A percentile compares a stretch with the other conserved stretches of the same genome.
These are phyloP conservation scores for Indri indri DNA, from an alignment of 2,113 vertebrate genomes.

Conservation along the genomic window DNA sequence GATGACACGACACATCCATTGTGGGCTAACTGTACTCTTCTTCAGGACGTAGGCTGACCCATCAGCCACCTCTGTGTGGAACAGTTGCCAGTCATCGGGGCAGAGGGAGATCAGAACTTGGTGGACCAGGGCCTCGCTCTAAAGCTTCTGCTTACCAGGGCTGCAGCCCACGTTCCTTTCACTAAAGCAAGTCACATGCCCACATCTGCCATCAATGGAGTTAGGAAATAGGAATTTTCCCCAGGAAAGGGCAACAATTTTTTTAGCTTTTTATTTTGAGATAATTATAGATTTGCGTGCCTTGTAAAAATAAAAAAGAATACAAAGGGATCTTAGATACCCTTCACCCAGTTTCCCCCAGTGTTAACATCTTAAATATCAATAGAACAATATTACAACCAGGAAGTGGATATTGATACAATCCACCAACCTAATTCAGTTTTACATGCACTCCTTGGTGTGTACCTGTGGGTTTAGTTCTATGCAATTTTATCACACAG, in stretches of 20 bases:
- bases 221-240: not conserved
- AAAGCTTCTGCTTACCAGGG: not conserved
- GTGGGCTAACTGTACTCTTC: not conserved
- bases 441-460: not conserved
- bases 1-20: not conserved
- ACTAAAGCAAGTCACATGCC: not conserved
- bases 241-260: not conserved
- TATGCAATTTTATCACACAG: not conserved
- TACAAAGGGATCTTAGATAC: not conserved
- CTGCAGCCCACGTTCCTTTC: not conserved
- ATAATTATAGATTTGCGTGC: not conserved
- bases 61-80: not conserved
- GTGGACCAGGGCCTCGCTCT: fast-evolving
- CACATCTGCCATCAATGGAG: not conserved
- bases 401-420: not conserved
- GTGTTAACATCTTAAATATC: not conserved
- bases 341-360: not conserved
- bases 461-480: not conserved
- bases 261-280: not conserved
- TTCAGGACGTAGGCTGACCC: not conserved
- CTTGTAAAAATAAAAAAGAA: not conserved
- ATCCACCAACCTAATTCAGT: not conserved
- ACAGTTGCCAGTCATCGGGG: too few relatives aligned
- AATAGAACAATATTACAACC: not conserved
- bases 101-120: not conserved